A percentile compares a stretch with the other conserved stretches of the same genome.
These are phyloP conservation scores for Callochromis pleurospilus DNA, from an alignment of 2,113 vertebrate species.

Conservation along the genomic window DNA sequence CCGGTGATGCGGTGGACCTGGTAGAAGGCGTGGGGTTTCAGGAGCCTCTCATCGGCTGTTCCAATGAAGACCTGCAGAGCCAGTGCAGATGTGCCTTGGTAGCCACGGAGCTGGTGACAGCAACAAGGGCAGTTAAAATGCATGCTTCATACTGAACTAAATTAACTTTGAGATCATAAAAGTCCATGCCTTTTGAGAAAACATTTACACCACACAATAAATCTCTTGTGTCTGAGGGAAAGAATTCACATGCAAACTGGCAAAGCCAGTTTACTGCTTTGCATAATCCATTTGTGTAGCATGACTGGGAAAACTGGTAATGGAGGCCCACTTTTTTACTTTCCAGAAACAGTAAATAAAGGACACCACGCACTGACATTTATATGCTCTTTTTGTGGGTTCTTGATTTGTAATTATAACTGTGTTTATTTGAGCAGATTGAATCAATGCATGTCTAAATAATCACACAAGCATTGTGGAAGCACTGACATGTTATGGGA, in stretches of 20 bases:
- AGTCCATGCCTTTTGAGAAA: background rate
- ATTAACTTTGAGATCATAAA: background rate
- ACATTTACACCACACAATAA: background rate
- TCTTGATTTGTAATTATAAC: background rate
- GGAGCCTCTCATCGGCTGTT: conserved; percentile 87
- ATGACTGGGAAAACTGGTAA: background rate
- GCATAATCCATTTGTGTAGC: background rate
- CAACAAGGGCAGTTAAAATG: background rate
- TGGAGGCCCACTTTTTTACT: background rate
- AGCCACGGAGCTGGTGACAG: conserved; percentile 82
- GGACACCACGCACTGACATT: background rate
- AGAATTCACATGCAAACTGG: background rate
- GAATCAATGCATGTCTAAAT: background rate
- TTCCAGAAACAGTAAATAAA: background rate
- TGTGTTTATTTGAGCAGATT: background rate
- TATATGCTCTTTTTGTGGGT: background rate
- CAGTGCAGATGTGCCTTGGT: conserved; percentile 82
- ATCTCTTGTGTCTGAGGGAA: background rate
- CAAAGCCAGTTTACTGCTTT: background rate
- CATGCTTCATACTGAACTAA: background rate
- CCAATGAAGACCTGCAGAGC: conserved; percentile 95
- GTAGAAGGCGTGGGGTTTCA: conserved; percentile 96
- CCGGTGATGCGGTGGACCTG: conserved; percentile 96
- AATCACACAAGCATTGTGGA: background rate
- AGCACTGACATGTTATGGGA: background rate